Conservation (phyloP, 2,888 invertebrate genomes). For the Phengaris alcon region DNA sequence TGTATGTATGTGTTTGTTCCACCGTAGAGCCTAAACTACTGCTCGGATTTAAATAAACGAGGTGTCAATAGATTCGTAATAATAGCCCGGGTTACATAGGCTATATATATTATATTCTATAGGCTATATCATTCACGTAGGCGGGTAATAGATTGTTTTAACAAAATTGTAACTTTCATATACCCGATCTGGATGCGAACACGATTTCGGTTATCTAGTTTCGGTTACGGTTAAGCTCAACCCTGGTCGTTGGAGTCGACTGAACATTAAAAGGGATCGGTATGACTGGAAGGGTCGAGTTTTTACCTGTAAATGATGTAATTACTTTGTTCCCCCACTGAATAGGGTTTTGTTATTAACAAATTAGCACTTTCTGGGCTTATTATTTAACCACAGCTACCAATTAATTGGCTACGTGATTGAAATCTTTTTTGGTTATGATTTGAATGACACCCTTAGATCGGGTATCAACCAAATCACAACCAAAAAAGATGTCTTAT, state of each 20-base stretch:
- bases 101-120: too few species aligned
- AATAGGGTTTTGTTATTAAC: slow-evolving; percentile 5
- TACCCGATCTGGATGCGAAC: neutral
- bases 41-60: too few species aligned
- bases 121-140: too few species aligned
- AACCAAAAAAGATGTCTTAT: neutral
- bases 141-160: too few species aligned
- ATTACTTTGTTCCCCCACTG: slow-evolving; percentile 13
- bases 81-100: too few species aligned
- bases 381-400: neutral
- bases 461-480: too few species aligned
- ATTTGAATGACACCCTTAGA: neutral
- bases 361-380: slow-evolving; percentile 16
- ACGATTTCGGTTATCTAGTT: neutral
- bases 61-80: too few species aligned
- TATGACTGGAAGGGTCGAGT: neutral
- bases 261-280: slow-evolving; percentile 15
- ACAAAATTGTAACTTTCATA: neutral
- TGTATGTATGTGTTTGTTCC: too few species aligned
- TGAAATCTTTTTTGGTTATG: neutral
- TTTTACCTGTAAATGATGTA: slow-evolving; percentile 12
- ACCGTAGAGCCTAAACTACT: too few species aligned
- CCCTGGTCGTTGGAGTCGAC: neutral
- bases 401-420: neutral
- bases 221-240: neutral